Conservation (phyloP, 1,140 invertebrate species). For the Aphis gossypii region DNA sequence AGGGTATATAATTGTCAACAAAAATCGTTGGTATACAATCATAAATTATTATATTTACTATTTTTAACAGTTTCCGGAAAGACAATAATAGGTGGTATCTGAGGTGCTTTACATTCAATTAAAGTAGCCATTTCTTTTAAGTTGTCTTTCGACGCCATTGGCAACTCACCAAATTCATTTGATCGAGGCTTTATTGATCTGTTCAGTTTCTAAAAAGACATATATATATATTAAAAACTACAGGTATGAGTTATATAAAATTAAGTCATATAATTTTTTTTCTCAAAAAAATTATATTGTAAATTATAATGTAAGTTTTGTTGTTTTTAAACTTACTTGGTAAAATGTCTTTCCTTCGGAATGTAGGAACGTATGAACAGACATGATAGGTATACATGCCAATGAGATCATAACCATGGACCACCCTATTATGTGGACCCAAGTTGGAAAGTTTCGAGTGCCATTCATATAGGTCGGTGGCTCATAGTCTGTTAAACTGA, state of each 20-base stretch:
- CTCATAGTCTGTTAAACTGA: constrained; percentile 85
- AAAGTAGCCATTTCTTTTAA: constrained; percentile 60
- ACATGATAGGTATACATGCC: constrained; percentile 84
- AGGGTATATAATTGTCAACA: not conserved
- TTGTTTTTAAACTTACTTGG: constrained; percentile 69
- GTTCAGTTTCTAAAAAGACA: constrained; percentile 60
- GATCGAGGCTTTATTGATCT: constrained; percentile 59
- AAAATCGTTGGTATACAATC: not conserved
- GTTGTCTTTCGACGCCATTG: constrained; percentile 53
- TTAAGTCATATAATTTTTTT: not conserved
- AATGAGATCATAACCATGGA: constrained; percentile 81
- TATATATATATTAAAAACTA: not conserved
- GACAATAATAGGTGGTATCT: constrained; percentile 44
- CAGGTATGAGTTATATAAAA: not conserved
- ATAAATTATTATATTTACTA: constrained; percentile 13
- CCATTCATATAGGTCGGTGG: constrained; percentile 81
- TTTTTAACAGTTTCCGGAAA: not conserved
- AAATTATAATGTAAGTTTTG: not conserved
- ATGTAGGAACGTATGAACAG: constrained; percentile 74
- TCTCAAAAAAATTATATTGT: not conserved
- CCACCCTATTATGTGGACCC: constrained; percentile 90
- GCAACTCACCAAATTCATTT: constrained; percentile 58
- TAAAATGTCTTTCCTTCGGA: constrained; percentile 75
- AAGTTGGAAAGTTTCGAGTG: constrained; percentile 79
- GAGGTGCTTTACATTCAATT: constrained; percentile 59